Conservation (phyloP, 1,140 invertebrate species). For the Panagrolaimus sp. region DNA sequence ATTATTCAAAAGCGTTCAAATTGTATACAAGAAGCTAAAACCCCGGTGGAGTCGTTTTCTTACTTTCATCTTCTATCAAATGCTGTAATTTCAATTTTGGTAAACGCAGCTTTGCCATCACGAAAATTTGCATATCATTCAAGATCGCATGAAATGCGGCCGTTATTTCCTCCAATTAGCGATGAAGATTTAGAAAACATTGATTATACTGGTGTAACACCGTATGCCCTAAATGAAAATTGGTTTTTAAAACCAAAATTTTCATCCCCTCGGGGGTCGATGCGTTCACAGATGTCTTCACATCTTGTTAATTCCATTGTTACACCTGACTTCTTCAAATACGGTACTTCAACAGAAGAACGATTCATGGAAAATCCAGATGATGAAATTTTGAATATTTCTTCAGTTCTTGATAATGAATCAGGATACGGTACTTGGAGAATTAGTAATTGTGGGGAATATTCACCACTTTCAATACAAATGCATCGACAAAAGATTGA, state of each 20-base stretch:
- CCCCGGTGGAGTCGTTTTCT: neutral
- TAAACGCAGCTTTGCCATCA: neutral
- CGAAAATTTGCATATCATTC: neutral
- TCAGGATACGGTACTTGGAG: constrained; percentile 1
- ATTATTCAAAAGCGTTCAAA: constrained; percentile 3
- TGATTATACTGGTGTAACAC: neutral
- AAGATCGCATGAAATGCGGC: neutral
- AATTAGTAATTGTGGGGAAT: neutral
- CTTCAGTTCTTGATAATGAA: neutral
- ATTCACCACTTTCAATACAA: neutral
- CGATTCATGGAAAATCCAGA: neutral
- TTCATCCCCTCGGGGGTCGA: neutral
- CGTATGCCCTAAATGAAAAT: neutral
- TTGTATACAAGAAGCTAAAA: neutral
- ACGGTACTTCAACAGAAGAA: constrained; percentile 5
- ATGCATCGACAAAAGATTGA: constrained; percentile 11
- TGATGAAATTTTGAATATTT: no score
- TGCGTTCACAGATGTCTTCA: constrained; percentile 1
- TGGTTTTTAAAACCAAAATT: constrained; percentile 10
- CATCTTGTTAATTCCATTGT: constrained; percentile 4
- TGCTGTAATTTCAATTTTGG: neutral
- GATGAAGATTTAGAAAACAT: neutral
- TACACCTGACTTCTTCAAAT: constrained; percentile 2
- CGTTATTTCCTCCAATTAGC: neutral
- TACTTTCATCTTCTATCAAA: neutral